Percentiles rank a stretch among this genome's conserved stretches.
Evolutionary conservation across 2,797 vertebrate genomes (phyloP).

Genomic region (Danio choprae): DNA sequence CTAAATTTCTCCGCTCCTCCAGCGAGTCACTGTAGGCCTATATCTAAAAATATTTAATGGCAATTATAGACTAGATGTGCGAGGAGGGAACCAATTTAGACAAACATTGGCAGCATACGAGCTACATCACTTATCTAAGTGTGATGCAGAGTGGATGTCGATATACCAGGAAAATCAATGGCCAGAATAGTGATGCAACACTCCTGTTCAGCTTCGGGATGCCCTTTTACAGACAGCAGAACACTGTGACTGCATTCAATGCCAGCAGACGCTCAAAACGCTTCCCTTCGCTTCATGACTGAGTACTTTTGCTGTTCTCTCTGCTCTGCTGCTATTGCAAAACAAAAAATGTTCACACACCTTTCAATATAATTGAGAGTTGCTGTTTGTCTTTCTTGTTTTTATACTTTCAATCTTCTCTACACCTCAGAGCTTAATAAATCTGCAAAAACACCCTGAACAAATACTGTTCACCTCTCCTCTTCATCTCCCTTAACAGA

Average conservation of each 20-base stretch:
- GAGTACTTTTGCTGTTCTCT: slow-evolving; percentile 16
- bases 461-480: not conserved
- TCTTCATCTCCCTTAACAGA: not conserved
- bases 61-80: slow-evolving; percentile 25
- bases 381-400: not conserved
- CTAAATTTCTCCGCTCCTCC: slow-evolving; percentile 12
- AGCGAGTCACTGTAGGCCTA: slow-evolving; percentile 14
- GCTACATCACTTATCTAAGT: slow-evolving; percentile 14
- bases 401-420: not conserved
- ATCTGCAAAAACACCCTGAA: not conserved
- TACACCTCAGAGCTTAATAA: not conserved
- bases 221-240: slow-evolving; percentile 14
- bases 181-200: slow-evolving; percentile 20
- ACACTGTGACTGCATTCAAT: not conserved
- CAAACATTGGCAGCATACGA: not conserved
- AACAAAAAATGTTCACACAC: slow-evolving; percentile 32
- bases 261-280: not conserved
- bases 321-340: slow-evolving; percentile 7
- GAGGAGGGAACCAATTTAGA: slow-evolving; percentile 25
- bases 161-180: slow-evolving; percentile 28
- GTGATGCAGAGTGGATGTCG: not conserved
- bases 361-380: not conserved
- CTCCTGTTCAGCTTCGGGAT: not conserved
- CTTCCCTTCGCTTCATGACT: slow-evolving; percentile 35
- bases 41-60: slow-evolving; percentile 36